A percentile compares a stretch with the other conserved stretches of the same genome.
These are phyloP conservation scores for Phragmatobia fuliginosa DNA, from an alignment of 2,888 invertebrate species.

Conservation along the genomic window DNA sequence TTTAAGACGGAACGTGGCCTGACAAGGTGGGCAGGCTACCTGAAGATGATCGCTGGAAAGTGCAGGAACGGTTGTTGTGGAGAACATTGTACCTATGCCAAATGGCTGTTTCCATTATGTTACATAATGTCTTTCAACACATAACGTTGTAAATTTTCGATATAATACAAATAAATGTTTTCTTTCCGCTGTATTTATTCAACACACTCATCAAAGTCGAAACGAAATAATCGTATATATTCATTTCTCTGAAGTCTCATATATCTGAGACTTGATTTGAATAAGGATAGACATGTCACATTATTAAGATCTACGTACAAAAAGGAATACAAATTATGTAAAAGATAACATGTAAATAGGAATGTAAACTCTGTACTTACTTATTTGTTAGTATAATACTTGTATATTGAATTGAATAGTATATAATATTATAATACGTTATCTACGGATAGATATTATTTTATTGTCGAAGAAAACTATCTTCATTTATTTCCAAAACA, in stretches of 20 bases:
- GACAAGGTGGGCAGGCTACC: no score
- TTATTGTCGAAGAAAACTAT: background rate
- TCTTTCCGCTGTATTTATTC: background rate
- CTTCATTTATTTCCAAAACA: background rate
- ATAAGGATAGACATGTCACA: background rate
- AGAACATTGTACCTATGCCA: no score
- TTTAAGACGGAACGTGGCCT: no score
- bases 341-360: background rate
- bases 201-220: slow-evolving; percentile 8
- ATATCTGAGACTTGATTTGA: slow-evolving; percentile 8
- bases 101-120: background rate
- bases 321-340: background rate
- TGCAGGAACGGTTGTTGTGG: no score
- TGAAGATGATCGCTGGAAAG: no score
- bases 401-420: background rate
- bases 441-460: background rate
- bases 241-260: slow-evolving; percentile 11
- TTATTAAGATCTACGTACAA: slow-evolving; percentile 1
- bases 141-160: background rate
- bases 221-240: slow-evolving; percentile 8
- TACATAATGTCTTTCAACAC: background rate
- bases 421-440: background rate
- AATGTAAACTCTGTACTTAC: background rate
- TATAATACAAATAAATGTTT: background rate
- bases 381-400: background rate